Evolutionary conservation across 2,888 invertebrate genomes (phyloP), one percentile per base, ranked within the genome.

Genomic region (Acleris emargana): DNA sequence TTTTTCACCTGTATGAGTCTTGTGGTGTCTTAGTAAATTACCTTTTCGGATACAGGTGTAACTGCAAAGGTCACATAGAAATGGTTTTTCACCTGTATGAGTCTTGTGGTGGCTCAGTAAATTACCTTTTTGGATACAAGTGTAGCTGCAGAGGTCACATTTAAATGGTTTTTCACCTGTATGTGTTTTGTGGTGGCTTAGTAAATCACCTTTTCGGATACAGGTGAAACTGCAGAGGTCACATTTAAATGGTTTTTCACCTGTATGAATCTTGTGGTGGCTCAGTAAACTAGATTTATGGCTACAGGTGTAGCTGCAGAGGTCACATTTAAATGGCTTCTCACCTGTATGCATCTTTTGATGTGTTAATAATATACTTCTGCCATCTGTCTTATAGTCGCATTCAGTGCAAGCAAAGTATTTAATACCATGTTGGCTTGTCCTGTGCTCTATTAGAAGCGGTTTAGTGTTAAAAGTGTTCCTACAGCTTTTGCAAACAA

Each of bases 321-420:
- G 11, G n/a, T 45, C 43, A 60, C 73, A 76, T 13, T 61, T 20
- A 20, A 52, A 74, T 2, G 73, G 70, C 47, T 71, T 72, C 13
- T 70, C 67, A 2, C 67, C 69, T 1, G 18, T 28, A 2, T 49
- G 58, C 16, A 4, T 13, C 4, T 11, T 58, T 18, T n/a, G 11
- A 22, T 54, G 54, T 4, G 16, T 7, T 11, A 16, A 1, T 25
- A 55, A 45, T 11, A 13, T 6, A 25, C 11, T 9, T n/a, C 6
- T 22, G 2, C n/a, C 1, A n/a, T 6, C 9, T 25, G 53, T 53
- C 3, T 2, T n/a, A 53, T 18, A 53, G 1, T 53, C 20, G 28
- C 53, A 53, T 28, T 17, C 17, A 38, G n/a, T 28, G 18, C 53
- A 53, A 53, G 18, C 18, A 5, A 38, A 53, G 18, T 38, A 53